A percentile compares a stretch with the other conserved stretches of the same genome.
phyloP scores from a whole-genome alignment of 2,888 invertebrate genomes.

The Melanostoma mellinum region DNA sequence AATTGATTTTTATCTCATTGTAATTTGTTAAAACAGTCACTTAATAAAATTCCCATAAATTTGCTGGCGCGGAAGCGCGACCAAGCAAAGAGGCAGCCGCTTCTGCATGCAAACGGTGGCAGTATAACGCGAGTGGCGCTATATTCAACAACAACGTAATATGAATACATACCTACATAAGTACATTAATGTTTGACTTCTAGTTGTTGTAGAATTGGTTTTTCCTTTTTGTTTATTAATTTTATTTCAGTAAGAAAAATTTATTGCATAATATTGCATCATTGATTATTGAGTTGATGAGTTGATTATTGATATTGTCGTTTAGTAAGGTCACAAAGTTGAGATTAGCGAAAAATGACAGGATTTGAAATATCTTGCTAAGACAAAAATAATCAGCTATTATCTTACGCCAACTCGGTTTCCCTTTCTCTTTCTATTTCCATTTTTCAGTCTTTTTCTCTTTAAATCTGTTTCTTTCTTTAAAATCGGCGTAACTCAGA shows the following conservation, averaged over 20 bases:
- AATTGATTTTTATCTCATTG: constrained; percentile 73
- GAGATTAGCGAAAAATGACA: no score
- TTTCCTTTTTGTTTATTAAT: constrained; percentile 24
- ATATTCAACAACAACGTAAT: neutral
- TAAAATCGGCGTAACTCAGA: no score
- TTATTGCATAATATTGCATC: constrained; percentile 45
- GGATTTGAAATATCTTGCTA: no score
- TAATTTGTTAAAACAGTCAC: constrained; percentile 75
- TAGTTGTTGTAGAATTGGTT: constrained; percentile 8
- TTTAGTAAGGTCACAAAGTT: no score
- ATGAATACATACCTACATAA: neutral
- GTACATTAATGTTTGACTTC: constrained; percentile 13
- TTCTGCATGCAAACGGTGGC: constrained; percentile 57
- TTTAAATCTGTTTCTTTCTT: no score
- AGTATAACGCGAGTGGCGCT: constrained; percentile 51
- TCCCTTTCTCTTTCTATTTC: no score
- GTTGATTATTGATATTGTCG: no score
- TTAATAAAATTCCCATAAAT: constrained; percentile 76
- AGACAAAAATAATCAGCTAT: no score
- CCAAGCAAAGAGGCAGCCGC: constrained; percentile 44
- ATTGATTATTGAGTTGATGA: constrained; percentile 4
- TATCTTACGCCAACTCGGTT: no score
- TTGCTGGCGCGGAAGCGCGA: constrained; percentile 71
- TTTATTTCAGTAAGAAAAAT: constrained; percentile 22
- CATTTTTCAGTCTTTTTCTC: no score